These are phyloP conservation scores for Lathronympha strigana DNA, from an alignment of 2,888 invertebrate genomes.

Conservation along the genomic window DNA sequence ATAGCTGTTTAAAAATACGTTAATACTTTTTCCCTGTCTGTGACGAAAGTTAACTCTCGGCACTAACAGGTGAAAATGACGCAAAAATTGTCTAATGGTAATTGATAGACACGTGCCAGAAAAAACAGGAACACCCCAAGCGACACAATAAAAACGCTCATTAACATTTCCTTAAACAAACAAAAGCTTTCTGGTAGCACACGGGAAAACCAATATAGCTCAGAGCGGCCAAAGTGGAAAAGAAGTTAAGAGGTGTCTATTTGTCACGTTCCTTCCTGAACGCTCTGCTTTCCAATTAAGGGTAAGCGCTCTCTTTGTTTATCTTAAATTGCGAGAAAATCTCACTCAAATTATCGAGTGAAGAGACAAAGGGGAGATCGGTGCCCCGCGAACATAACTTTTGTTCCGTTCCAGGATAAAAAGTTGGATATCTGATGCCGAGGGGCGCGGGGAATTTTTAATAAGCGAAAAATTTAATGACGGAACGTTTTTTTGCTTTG, in stretches of 20 bases:
- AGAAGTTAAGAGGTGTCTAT: conserved; percentile 85
- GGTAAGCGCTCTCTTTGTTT: conserved; percentile 84
- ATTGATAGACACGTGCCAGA: conserved; percentile 32
- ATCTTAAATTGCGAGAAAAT: conserved; percentile 85
- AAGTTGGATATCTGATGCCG: conserved; percentile 77
- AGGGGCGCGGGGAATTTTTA: conserved; percentile 82
- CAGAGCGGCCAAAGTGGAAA: conserved; percentile 78
- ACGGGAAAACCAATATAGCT: conserved; percentile 80
- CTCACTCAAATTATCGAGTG: conserved; percentile 84
- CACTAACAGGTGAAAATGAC: neutral
- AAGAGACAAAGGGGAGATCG: conserved; percentile 79
- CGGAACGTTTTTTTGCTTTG: conserved; percentile 73
- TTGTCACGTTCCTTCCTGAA: conserved; percentile 84
- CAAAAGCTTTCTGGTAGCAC: conserved; percentile 71
- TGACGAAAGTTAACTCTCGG: neutral
- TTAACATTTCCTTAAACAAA: conserved; percentile 79
- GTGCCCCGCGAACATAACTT: conserved; percentile 76
- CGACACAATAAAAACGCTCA: conserved; percentile 58
- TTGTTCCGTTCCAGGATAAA: conserved; percentile 76
- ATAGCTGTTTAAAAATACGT: too few relatives aligned
- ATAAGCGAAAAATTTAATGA: conserved; percentile 85
- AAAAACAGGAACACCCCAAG: conserved; percentile 46
- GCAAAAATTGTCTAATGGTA: conserved; percentile 37
- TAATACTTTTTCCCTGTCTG: neutral
- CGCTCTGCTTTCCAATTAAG: conserved; percentile 84